Evolutionary conservation across 2,888 invertebrate species (phyloP), one percentile per base, ranked within the genome.

Genomic region (Spisula solida): DNA sequence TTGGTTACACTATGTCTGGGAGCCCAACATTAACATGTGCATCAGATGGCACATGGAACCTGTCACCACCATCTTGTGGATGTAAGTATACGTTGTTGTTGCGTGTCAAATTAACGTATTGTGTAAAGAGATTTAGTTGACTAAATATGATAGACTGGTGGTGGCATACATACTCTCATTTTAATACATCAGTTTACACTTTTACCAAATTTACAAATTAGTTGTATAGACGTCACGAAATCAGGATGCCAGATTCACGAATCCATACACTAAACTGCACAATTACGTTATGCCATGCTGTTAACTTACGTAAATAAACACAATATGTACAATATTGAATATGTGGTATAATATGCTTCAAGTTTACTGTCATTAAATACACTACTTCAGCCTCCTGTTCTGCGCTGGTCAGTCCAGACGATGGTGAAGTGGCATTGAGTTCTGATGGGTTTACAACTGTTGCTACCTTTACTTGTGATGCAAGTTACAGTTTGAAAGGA

Each of bases 31-130:
- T 91, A 12, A 90, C 88, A 48, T 92, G 92, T 41, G 47, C 82
- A 18, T 48, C 88, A 18, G 90, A 92, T 87, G 92, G 92, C 14
- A 78, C 88, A 41, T 92, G 92, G 92, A 83, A 91, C 60, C 25
- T 70, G 25, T 48, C 31, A 12, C 56, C 70, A 8, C 89, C 92
- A 16, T 82, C 88, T 8, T 92, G 92, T 86, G 89, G 91, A 81
- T 84, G 91, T 91, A 84, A 81, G 87, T 25, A 10, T 20, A 20
- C n/a, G 14, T 18, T n/a, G n/a, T n/a, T n/a, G n/a, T n/a, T n/a
- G n/a, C n/a, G n/a, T n/a, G n/a, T n/a, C n/a, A n/a, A n/a, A n/a
- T n/a, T n/a, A n/a, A n/a, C n/a, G n/a, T n/a, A n/a, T 12, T 56
- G 18, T 56, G 41, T 41, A 8, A 2, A 41, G 41, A 41, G 2